Conservation (phyloP, 2,888 invertebrate species). For the Acrobasis suavella region DNA sequence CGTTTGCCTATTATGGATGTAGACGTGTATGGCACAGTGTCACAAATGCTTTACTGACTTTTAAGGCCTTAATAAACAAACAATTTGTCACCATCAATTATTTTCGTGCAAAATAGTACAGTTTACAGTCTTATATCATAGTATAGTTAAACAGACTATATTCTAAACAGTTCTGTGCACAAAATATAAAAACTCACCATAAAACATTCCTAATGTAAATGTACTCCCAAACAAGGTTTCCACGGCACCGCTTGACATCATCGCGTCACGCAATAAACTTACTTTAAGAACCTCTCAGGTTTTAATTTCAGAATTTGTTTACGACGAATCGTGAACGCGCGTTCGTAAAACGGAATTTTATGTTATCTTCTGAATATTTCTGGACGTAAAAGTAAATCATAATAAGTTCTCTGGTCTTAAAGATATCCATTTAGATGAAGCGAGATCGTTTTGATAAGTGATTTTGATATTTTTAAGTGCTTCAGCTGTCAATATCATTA, state of each 20-base stretch:
- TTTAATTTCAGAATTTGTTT: conserved; percentile 21
- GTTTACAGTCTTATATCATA: no score
- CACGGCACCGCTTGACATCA: conserved; percentile 6
- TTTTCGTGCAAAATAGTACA: no score
- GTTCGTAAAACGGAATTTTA: conserved; percentile 17
- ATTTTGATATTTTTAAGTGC: not conserved
- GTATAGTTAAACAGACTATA: no score
- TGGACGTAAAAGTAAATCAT: conserved; percentile 17
- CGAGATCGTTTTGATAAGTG: not conserved
- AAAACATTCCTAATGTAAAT: not conserved
- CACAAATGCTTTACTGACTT: no score
- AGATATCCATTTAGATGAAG: conserved; percentile 12
- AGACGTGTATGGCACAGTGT: no score
- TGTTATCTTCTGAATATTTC: conserved; percentile 16
- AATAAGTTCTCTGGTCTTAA: conserved; percentile 3
- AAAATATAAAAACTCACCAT: not conserved
- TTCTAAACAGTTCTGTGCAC: no score
- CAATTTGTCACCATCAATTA: no score
- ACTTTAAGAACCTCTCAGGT: conserved; percentile 6
- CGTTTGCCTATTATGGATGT: no score
- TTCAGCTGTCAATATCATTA: no score
- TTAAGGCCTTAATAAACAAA: no score
- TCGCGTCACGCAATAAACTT: conserved; percentile 20
- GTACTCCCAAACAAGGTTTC: conserved; percentile 10
- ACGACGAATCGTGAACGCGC: conserved; percentile 15